These are phyloP conservation scores for Muraenolepis orangiensis DNA, from an alignment of 2,797 vertebrate genomes.

Conservation along the genomic window DNA sequence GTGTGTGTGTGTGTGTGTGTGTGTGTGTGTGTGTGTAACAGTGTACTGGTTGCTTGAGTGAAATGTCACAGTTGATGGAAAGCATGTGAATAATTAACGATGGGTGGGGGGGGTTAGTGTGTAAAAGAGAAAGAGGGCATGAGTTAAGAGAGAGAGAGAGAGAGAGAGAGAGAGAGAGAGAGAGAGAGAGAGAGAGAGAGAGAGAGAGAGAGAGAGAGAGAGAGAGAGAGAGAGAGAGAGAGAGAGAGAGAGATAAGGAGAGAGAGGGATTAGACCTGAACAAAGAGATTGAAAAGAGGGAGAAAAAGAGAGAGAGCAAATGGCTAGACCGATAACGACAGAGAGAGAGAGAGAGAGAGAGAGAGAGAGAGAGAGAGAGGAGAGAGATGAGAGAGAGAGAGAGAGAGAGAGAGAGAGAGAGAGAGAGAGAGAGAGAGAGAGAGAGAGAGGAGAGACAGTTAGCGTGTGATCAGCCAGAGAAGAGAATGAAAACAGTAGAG, in stretches of 20 bases:
- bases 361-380: slow-evolving; percentile 6
- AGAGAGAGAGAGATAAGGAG: slow-evolving; percentile 4
- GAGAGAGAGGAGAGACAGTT: slow-evolving; percentile 2
- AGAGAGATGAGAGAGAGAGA: not conserved
- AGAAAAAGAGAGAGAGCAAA: too few species aligned
- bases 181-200: slow-evolving; percentile 7
- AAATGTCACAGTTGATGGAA: slow-evolving; percentile 54
- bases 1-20: slow-evolving; percentile 23
- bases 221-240: slow-evolving; percentile 10
- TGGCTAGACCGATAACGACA: too few species aligned
- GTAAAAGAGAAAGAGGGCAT: not conserved
- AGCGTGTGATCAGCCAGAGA: not conserved
- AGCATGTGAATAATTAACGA: slow-evolving; percentile 55
- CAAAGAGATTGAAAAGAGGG: slow-evolving; percentile 4
- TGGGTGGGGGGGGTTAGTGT: slow-evolving; percentile 10
- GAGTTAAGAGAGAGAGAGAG: slow-evolving; percentile 10
- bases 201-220: slow-evolving; percentile 4
- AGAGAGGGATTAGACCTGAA: not conserved
- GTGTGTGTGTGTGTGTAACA: slow-evolving; percentile 16
- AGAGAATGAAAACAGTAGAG: not conserved
- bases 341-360: slow-evolving; percentile 7
- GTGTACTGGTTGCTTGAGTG: slow-evolving; percentile 18
- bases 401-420: slow-evolving; percentile 20
- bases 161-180: slow-evolving; percentile 3
- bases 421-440: slow-evolving; percentile 8